Evolutionary conservation across 2,888 invertebrate species (phyloP), one percentile per base, ranked within the genome.

Genomic region (Andrena bucephala): DNA sequence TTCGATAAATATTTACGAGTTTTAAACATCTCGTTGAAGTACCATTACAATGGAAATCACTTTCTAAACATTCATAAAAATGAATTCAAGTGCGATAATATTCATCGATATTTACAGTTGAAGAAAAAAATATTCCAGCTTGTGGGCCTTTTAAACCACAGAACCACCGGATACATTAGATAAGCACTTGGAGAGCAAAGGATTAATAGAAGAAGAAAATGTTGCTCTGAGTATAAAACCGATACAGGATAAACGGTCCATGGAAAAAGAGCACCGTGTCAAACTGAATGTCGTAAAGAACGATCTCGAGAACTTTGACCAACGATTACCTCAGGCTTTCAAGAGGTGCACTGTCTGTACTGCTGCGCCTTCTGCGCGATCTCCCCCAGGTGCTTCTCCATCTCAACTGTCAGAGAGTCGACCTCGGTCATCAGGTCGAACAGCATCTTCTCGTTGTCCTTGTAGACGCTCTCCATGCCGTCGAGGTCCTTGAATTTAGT

Each of bases 401-500:
- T 97, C 91, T 95, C 95, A 2, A 90, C 91, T 69, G 96, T 96
- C 24, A 97, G 94, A 3, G 94, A 94, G 75, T 96, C 95, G 60
- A 97, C 95, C 78, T 95, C 94, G 1, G 93, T 93, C 88, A 96
- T 96, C 71, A 97, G 94, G 70, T 95, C 94, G 60, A 94, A 94
- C 68, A 97, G 93, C 75, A 95, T 95, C 69, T 95, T 95, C 89
- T 96, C 96, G 90, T 97, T 96, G 71, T 95, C 95, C 83, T 95
- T 95, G 91, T 97, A 97, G 67, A 96, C 95, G 83, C 95, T 95
- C 90, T 97, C 96, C 96, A 97, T 96, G 93, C 96, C 95, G 90
- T 96, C 95, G 69, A 98, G 94, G 89, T 97, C 96, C 88, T 96
- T 96, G 31, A 97, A 94, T 93, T 97, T 97, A 78, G 95, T 95